phyloP scores from a whole-genome alignment of 2,113 vertebrate genomes.

The Nesogale talazaci region DNA sequence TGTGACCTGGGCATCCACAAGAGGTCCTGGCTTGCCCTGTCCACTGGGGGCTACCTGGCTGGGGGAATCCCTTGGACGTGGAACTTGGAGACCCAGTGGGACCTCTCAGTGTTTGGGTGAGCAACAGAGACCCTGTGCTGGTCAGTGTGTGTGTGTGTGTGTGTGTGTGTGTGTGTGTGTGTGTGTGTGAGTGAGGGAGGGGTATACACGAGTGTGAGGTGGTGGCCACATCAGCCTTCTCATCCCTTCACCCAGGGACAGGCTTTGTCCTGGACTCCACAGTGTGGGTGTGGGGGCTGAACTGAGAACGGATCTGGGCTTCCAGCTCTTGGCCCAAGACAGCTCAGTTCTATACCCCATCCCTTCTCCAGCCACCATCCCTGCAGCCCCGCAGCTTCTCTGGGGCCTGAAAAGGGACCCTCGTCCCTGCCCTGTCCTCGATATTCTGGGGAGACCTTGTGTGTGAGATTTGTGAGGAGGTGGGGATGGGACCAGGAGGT shows the following conservation, averaged over 20 bases:
- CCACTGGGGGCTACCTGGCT: neutral
- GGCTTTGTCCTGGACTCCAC: neutral
- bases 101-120: neutral
- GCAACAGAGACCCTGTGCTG: neutral
- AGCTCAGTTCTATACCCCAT: neutral
- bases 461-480: neutral
- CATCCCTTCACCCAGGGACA: neutral
- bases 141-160: neutral
- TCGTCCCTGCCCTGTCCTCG: neutral
- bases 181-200: neutral
- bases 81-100: neutral
- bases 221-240: neutral
- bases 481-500: neutral
- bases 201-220: neutral
- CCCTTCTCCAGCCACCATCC: neutral
- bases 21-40: neutral
- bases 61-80: constrained; percentile 2
- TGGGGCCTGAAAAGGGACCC: neutral
- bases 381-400: neutral
- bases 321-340: constrained; percentile 11
- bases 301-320: neutral
- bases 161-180: neutral
- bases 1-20: neutral
- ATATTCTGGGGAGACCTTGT: neutral
- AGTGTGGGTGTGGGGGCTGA: neutral